Evolutionary conservation across 2,797 vertebrate species (phyloP).

Genomic region (Cyprinella venusta): DNA sequence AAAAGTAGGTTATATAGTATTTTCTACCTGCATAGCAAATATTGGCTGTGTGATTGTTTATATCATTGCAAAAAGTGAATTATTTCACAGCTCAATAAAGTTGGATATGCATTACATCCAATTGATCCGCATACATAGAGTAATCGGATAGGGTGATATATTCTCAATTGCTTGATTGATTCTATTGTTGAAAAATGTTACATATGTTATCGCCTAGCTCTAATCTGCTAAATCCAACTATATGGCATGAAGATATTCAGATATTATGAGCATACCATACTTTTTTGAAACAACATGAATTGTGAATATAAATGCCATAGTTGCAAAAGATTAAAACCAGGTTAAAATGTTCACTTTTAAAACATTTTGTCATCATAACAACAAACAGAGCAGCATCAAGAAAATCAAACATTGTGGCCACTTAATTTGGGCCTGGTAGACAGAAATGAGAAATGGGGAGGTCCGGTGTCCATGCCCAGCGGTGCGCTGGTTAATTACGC

Average conservation of each 20-base stretch:
- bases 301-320: not conserved
- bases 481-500: conserved; percentile 40
- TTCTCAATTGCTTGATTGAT: not conserved
- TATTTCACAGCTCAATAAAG: not conserved
- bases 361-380: not conserved
- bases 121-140: not conserved
- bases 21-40: not conserved
- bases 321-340: not conserved
- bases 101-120: not conserved
- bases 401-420: not conserved
- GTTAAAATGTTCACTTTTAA: not conserved
- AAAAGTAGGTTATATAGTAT: not conserved
- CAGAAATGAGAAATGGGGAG: conserved; percentile 24
- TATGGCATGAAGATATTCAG: not conserved
- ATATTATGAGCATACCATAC: not conserved
- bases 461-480: not conserved
- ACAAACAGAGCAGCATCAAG: not conserved
- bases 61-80: no score
- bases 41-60: no score
- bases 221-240: not conserved
- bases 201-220: not conserved
- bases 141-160: not conserved
- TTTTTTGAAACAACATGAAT: not conserved
- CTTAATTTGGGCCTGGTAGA: not conserved
- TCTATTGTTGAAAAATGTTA: not conserved